These are phyloP conservation scores for Heliconius eleuchia DNA, from an alignment of 1,140 invertebrate genomes.

Conservation along the genomic window DNA sequence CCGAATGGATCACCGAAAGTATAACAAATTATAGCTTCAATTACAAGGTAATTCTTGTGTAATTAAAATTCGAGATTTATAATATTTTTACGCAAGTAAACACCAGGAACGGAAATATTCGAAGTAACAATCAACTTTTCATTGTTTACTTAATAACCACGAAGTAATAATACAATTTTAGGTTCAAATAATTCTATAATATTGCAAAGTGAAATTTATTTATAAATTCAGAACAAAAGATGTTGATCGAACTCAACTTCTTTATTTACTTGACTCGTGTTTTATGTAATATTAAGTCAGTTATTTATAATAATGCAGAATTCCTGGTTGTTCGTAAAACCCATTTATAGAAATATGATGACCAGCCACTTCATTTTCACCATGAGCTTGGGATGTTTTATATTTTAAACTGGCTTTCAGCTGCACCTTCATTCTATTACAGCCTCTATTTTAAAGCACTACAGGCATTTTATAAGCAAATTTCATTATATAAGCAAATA, in stretches of 20 bases:
- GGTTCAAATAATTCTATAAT: neutral
- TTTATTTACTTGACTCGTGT: neutral
- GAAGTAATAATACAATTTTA: neutral
- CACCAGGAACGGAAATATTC: neutral
- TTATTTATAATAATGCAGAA: neutral
- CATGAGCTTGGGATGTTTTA: neutral
- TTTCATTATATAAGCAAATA: too few relatives aligned
- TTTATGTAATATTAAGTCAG: neutral
- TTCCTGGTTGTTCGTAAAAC: too few relatives aligned
- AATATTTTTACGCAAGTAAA: too few relatives aligned
- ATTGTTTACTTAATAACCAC: neutral
- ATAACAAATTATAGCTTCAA: too few relatives aligned
- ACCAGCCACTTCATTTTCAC: neutral
- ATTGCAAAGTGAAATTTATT: neutral
- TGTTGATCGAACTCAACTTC: conserved; percentile 1
- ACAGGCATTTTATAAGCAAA: neutral
- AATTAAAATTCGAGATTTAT: too few relatives aligned
- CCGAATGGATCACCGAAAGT: too few relatives aligned
- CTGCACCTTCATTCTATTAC: too few relatives aligned
- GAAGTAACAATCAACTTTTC: neutral
- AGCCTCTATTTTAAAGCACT: too few relatives aligned
- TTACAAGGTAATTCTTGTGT: too few relatives aligned
- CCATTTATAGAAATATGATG: neutral
- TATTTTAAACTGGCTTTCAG: too few relatives aligned
- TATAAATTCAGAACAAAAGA: neutral